Base-by-base conservation (phyloP, 2,888 invertebrate genomes). In the Dioctria rufipes region DNA sequence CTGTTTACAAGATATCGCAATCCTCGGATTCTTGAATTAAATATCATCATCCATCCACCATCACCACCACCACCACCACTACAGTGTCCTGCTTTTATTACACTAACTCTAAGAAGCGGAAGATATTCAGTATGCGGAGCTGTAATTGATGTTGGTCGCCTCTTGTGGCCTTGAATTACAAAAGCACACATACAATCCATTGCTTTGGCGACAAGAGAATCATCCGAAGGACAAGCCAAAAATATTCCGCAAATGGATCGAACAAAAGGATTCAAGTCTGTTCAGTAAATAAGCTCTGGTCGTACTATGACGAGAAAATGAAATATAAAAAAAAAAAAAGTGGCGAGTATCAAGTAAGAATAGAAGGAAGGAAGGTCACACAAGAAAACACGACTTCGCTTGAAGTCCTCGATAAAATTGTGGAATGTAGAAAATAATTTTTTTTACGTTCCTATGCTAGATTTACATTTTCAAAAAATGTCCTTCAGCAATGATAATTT, bases 401-500 rank as follows among this genome's bases (percentile, higher is more conserved):
- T 11, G 37, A 4, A 61, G 61, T 61, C 61, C 11, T 40, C 69
- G 51, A 25, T 2, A 25, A 49, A 69, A 69, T 69, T 39, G 49
- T 37, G 40, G 65, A 40, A 65, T 65, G 5, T 65, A 4, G 11
- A 4, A 51, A 69, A 69, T 69, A 69, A 69, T 69, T 69, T 69
- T n/a, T 25, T 37, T 39, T 49, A 69, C 51, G 51, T 51, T 69
- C 37, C 39, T 8, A 49, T 37, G 39, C 40, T 60, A 13, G 58
- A 60, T 73, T 58, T 73, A 51, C 58, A 58, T 73, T 73, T 73
- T 73, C 25, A 25, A 25, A 73, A 73, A 73, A 73, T 73, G 58
- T 73, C 73, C 73, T 58, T 73, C 58, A 73, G 60, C 25, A 60
- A 73, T 73, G 73, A 58, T 73, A 73, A 73, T 69, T 49, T 51